Conservation (phyloP, 2,797 vertebrate species). For the Takifugu rubripes region DNA sequence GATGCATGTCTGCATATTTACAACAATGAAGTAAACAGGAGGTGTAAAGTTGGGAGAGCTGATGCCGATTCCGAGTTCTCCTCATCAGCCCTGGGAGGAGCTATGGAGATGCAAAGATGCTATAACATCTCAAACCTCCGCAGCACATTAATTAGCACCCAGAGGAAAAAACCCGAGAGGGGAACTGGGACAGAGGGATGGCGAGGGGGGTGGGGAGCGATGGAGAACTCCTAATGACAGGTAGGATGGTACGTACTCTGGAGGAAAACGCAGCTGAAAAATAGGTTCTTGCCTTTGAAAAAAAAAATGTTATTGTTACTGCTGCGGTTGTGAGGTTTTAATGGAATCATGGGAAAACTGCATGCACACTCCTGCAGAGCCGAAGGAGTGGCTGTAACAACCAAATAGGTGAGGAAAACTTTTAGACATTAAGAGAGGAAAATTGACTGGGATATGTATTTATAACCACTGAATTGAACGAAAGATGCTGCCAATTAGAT, state of each 20-base stretch:
- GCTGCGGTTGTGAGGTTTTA: background rate
- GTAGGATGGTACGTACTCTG: conserved; percentile 29
- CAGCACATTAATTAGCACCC: conserved; percentile 72
- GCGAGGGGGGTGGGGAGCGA: conserved; percentile 30
- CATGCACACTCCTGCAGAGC: no score
- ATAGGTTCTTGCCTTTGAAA: conserved; percentile 12
- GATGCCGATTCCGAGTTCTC: conserved; percentile 34
- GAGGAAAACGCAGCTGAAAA: conserved; percentile 28
- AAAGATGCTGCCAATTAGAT: no score
- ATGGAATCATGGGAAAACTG: background rate
- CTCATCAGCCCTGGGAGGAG: conserved; percentile 46
- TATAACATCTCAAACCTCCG: conserved; percentile 24
- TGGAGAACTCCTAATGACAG: conserved; percentile 37
- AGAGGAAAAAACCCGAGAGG: conserved; percentile 51
- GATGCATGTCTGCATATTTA: conserved; percentile 5
- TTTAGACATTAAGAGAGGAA: no score
- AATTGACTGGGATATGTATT: no score
- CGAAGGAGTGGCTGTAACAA: no score
- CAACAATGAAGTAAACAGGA: background rate
- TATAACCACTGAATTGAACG: no score
- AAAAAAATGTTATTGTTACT: conserved; percentile 12
- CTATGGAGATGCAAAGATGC: conserved; percentile 38
- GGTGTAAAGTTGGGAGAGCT: background rate
- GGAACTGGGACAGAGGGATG: conserved; percentile 32
- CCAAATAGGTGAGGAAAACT: no score